Conservation (phyloP, 2,888 invertebrate genomes). For the Belgica antarctica region DNA sequence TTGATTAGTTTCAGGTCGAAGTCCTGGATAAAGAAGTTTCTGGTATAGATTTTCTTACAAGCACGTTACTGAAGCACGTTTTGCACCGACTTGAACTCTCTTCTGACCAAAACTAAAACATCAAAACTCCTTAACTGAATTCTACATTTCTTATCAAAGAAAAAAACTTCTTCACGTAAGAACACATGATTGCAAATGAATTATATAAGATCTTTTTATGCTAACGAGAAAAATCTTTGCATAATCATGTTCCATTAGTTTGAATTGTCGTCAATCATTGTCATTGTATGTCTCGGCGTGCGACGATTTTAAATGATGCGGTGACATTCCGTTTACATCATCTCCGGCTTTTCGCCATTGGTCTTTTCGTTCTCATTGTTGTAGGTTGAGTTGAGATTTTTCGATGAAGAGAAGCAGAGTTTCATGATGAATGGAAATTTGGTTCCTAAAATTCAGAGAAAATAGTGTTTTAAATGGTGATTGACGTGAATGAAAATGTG, state of each 20-base stretch:
- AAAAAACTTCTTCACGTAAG: too few species aligned
- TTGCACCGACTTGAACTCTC: too few species aligned
- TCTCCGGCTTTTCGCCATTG: constrained; percentile 49
- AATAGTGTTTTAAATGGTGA: too few species aligned
- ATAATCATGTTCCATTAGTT: too few species aligned
- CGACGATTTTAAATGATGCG: neutral
- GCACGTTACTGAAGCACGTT: too few species aligned
- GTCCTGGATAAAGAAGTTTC: too few species aligned
- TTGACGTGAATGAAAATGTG: too few species aligned
- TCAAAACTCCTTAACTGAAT: neutral
- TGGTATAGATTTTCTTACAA: too few species aligned
- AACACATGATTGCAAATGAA: too few species aligned
- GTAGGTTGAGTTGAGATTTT: constrained; percentile 62
- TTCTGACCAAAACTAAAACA: neutral
- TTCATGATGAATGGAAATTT: constrained; percentile 99
- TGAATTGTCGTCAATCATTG: constrained; percentile 4
- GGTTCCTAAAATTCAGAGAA: constrained; percentile 78
- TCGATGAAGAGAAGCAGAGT: constrained; percentile 90
- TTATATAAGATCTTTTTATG: too few species aligned
- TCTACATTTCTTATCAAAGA: neutral
- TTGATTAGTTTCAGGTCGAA: too few species aligned
- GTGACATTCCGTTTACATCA: constrained; percentile 18
- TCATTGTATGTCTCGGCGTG: constrained; percentile 14
- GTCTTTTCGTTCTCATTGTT: constrained; percentile 55
- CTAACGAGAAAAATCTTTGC: too few species aligned